Evolutionary conservation across 2,113 vertebrate species (phyloP).

Genomic region (Sylvia atricapilla): DNA sequence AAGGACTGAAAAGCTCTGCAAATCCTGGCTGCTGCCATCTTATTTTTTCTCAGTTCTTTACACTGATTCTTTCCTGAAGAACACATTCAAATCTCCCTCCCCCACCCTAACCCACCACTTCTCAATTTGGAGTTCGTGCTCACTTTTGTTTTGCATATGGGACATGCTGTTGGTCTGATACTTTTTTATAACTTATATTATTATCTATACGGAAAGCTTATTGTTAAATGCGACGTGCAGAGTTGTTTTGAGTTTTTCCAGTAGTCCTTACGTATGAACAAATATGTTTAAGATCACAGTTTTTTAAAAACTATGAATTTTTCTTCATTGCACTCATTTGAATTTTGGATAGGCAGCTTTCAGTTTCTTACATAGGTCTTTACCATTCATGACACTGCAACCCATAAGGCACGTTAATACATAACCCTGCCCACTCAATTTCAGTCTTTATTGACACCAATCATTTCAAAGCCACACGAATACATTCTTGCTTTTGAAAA

Average conservation of each 20-base stretch:
- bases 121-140: neutral
- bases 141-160: neutral
- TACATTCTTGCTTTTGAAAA: neutral
- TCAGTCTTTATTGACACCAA: neutral
- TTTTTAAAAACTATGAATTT: neutral
- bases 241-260: neutral
- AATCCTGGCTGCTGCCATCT: conserved; percentile 33
- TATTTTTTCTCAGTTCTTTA: conserved; percentile 30
- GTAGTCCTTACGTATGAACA: neutral
- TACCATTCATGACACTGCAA: neutral
- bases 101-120: neutral
- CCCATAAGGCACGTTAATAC: neutral
- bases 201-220: neutral
- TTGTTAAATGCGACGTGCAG: neutral
- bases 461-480: neutral
- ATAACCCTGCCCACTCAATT: neutral
- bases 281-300: neutral
- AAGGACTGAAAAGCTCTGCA: conserved; percentile 47
- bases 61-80: conserved; percentile 17
- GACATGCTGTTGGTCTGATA: neutral
- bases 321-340: neutral
- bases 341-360: neutral
- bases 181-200: neutral
- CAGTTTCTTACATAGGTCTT: neutral
- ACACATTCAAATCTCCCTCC: neutral